Evolutionary conservation across 37 sponge, comb jelly and placozoan species (phyloP).

Genomic region (Beroe forskalii): DNA sequence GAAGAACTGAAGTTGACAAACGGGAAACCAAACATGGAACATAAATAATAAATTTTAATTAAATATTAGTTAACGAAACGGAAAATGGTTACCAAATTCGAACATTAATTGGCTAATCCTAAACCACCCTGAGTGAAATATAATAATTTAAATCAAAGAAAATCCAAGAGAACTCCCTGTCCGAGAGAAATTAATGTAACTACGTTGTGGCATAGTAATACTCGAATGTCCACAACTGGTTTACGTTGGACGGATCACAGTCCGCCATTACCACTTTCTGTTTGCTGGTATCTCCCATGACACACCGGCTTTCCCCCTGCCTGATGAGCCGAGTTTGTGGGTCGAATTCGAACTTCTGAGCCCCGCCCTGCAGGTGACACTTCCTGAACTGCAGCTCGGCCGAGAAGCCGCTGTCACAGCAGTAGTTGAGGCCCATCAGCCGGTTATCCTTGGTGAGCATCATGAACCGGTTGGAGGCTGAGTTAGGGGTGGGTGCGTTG

Average conservation of each 20-base stretch:
- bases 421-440: slow-evolving; percentile 50
- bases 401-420: slow-evolving; percentile 17
- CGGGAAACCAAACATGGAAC: no score
- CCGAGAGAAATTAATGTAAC: background rate
- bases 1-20: no score
- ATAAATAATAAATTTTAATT: no score
- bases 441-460: slow-evolving; percentile 43
- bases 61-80: no score
- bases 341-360: slow-evolving; percentile 12
- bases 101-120: no score
- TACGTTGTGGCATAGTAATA: background rate
- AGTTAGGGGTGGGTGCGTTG: background rate
- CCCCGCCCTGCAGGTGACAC: slow-evolving; percentile 28
- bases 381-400: background rate
- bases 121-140: no score
- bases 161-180: background rate
- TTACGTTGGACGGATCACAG: background rate
- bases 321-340: background rate
- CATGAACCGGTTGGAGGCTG: slow-evolving; percentile 49
- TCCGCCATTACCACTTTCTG: background rate
- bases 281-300: background rate
- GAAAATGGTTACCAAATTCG: no score
- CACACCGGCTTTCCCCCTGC: background rate
- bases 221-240: slow-evolving; percentile 36
- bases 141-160: background rate